phyloP scores from a whole-genome alignment of 2,888 invertebrate genomes.

The Dasysyrphus albostriatus region DNA sequence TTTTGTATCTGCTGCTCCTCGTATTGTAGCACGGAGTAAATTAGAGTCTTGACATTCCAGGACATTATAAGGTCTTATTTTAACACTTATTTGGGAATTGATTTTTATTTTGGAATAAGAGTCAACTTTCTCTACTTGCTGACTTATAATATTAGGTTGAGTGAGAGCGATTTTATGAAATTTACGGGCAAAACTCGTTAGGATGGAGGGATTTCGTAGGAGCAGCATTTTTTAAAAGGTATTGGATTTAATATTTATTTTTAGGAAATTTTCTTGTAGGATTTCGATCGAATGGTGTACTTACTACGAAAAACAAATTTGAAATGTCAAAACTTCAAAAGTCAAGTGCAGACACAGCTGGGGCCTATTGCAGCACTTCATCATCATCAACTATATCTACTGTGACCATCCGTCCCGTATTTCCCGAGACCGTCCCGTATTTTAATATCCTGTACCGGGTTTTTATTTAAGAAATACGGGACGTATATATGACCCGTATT shows the following conservation, averaged over 20 bases:
- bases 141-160: slow-evolving; percentile 57
- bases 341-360: background rate
- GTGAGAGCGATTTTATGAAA: slow-evolving; percentile 59
- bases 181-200: slow-evolving; percentile 23
- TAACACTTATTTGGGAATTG: slow-evolving; percentile 60
- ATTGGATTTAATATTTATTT: background rate
- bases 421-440: too few species aligned
- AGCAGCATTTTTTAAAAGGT: slow-evolving; percentile 52
- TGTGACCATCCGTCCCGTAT: too few species aligned
- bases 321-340: background rate
- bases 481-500: too few species aligned
- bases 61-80: slow-evolving; percentile 70
- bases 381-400: too few species aligned
- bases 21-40: slow-evolving; percentile 62
- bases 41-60: slow-evolving; percentile 70
- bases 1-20: slow-evolving; percentile 21
- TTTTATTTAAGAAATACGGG: too few species aligned
- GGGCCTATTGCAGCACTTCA: too few species aligned
- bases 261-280: background rate
- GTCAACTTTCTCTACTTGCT: slow-evolving; percentile 65
- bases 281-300: background rate
- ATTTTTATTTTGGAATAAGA: slow-evolving; percentile 69
- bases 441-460: too few species aligned
- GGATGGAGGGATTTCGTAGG: slow-evolving; percentile 34
- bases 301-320: background rate